These are phyloP conservation scores for Stylophora pistillata DNA, from an alignment of 64 coral and sea anemone genomes.

Conservation along the genomic window DNA sequence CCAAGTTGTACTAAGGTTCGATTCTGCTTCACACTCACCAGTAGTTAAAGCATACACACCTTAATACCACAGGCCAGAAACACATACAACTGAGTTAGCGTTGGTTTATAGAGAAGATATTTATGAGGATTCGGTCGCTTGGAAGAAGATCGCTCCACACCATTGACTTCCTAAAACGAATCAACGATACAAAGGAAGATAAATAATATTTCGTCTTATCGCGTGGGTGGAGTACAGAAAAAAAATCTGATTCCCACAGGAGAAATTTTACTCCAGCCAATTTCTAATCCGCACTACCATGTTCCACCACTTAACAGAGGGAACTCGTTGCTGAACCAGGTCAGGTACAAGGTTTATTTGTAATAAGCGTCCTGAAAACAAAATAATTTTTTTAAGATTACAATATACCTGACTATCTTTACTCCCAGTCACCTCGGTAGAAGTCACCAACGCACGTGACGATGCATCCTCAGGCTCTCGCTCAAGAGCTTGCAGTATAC, in stretches of 20 bases:
- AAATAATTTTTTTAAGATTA: background rate
- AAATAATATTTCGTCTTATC: no score
- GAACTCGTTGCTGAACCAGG: no score
- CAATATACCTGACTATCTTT: slow-evolving; percentile 2
- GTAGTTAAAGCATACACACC: slow-evolving; percentile 31
- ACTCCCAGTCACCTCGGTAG: slow-evolving; percentile 26
- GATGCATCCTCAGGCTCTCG: slow-evolving; percentile 82
- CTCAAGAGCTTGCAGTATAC: slow-evolving; percentile 95
- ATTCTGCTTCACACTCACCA: background rate
- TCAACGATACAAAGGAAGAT: background rate
- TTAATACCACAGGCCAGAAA: slow-evolving; percentile 92
- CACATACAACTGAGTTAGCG: slow-evolving; percentile 85
- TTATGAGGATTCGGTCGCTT: slow-evolving; percentile 96
- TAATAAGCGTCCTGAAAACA: background rate
- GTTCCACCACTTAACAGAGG: no score
- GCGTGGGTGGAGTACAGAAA: no score
- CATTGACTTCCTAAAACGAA: slow-evolving; percentile 25
- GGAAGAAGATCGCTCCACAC: slow-evolving; percentile 16
- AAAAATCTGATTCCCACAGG: no score
- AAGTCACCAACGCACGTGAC: slow-evolving; percentile 76
- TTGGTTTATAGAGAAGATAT: slow-evolving; percentile 96
- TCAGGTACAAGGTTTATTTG: no score
- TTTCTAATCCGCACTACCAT: no score
- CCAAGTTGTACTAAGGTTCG: no score
- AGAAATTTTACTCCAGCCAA: no score